Percentiles rank a stretch among this genome's conserved stretches.
These are phyloP conservation scores for Metacarcinus magister DNA, from an alignment of 2,888 invertebrate genomes.

Conservation along the genomic window DNA sequence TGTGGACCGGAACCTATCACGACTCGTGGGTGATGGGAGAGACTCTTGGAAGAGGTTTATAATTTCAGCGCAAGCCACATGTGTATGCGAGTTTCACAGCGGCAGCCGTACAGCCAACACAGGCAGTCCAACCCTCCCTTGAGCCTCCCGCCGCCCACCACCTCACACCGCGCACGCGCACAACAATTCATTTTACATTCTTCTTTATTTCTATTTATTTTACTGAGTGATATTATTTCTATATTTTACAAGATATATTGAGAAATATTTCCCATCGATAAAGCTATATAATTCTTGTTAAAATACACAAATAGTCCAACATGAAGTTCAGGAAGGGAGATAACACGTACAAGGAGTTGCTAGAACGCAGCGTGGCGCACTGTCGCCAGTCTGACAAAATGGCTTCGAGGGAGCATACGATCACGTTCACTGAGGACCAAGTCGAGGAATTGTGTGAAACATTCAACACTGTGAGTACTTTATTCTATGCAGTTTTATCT, in stretches of 20 bases:
- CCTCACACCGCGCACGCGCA: slow-evolving; percentile 66
- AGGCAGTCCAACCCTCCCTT: slow-evolving; percentile 45
- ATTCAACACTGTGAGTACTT: slow-evolving; percentile 76
- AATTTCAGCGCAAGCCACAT: slow-evolving; percentile 61
- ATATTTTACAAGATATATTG: neutral
- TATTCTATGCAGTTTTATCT: neutral
- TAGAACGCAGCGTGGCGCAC: slow-evolving; percentile 63
- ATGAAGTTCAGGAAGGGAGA: slow-evolving; percentile 69
- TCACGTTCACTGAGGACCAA: slow-evolving; percentile 75
- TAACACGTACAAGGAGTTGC: slow-evolving; percentile 70
- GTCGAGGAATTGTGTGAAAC: slow-evolving; percentile 80
- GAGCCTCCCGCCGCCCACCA: slow-evolving; percentile 60
- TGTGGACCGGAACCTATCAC: slow-evolving; percentile 35
- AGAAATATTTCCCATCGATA: neutral
- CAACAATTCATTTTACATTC: neutral
- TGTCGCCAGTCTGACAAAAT: slow-evolving; percentile 80
- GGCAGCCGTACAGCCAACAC: slow-evolving; percentile 57
- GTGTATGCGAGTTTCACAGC: slow-evolving; percentile 59
- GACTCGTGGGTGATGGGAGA: slow-evolving; percentile 1
- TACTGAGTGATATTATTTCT: neutral
- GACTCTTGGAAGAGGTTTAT: slow-evolving; percentile 59
- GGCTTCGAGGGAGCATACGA: slow-evolving; percentile 79
- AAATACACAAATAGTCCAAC: slow-evolving; percentile 6
- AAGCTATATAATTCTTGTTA: neutral
- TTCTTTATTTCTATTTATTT: neutral